Evolutionary conservation across 2,888 invertebrate species (phyloP).

Genomic region (Pristionchus maxplancki): DNA sequence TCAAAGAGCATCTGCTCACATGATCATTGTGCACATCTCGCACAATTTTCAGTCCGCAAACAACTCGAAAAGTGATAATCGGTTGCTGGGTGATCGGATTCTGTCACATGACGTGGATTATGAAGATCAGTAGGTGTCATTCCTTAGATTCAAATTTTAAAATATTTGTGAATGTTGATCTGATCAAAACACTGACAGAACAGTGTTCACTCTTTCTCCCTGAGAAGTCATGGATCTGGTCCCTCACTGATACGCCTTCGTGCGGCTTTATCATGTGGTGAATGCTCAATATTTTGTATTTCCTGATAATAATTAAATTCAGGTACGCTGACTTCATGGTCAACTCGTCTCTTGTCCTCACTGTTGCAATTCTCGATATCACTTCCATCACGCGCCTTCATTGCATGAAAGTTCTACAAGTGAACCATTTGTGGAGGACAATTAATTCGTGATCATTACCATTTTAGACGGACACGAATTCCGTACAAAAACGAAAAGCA

Average conservation of each 20-base stretch:
- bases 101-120: background rate
- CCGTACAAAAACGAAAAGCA: background rate
- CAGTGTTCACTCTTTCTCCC: conserved; percentile 2
- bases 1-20: too few species aligned
- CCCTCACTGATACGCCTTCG: background rate
- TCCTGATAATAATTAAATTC: background rate
- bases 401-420: background rate
- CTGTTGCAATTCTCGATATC: background rate
- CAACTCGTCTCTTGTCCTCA: background rate
- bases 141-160: background rate
- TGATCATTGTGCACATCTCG: too few species aligned
- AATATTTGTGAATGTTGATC: background rate
- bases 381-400: background rate
- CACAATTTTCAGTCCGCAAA: background rate
- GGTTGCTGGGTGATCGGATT: background rate
- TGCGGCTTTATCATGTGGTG: background rate
- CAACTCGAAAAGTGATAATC: background rate
- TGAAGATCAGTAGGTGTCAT: background rate
- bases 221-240: background rate
- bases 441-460: too few species aligned
- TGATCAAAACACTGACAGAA: background rate
- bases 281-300: background rate
- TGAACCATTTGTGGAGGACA: background rate
- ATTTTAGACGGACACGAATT: background rate
- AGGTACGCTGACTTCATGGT: background rate